Evolutionary conservation across 1,140 invertebrate species (phyloP), one percentile per base, ranked within the genome.

Genomic region (Philotrypesis tridentata): DNA sequence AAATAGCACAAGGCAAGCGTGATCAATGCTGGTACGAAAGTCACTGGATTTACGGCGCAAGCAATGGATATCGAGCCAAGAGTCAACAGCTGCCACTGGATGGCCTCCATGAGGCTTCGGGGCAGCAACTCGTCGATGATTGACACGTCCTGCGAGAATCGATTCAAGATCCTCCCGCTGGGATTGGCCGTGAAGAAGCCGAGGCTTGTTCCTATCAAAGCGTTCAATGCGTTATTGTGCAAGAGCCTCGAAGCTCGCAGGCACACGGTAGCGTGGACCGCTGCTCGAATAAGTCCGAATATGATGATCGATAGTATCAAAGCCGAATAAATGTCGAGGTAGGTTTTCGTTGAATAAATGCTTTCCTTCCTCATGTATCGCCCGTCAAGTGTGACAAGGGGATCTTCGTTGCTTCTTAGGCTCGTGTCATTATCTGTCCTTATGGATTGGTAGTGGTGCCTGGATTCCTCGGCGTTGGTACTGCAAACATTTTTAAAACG

Each of bases 91-190:
- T 94, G 93, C 23, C 95, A 93, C 88, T 94, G 93, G 2, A 97
- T 92, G 78, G 96, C 95, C 88, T 98, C 97, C 74, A 97, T 92
- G 70, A 96, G 93, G 21, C 94, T 93, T 68, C 93, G 91, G 73
- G 98, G 97, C 23, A 99, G 90, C 1, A 95, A 87, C 90, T 99
- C 97, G 88, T 98, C 98, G 84, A 98, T 94, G 0, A 95, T 93
- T 1, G 96, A 96, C 87, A 96, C 93, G 83, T 96, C 96, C 90
- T 96, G 96, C 1, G 95, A 94, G 85, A 96, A 96, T 67, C 95
- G 89, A 87, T 96, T 96, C 3, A 96, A 88, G 25, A 96, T 95
- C 68, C 95, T 88, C 2, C 95, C 95, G 60, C 94, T 94, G 5
- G 95, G 95, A 88, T 96, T 97, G 0, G 92, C 93, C 83, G 97